Evolutionary conservation across 1,140 invertebrate species (phyloP).

Genomic region (Rhyzopertha dominica): DNA sequence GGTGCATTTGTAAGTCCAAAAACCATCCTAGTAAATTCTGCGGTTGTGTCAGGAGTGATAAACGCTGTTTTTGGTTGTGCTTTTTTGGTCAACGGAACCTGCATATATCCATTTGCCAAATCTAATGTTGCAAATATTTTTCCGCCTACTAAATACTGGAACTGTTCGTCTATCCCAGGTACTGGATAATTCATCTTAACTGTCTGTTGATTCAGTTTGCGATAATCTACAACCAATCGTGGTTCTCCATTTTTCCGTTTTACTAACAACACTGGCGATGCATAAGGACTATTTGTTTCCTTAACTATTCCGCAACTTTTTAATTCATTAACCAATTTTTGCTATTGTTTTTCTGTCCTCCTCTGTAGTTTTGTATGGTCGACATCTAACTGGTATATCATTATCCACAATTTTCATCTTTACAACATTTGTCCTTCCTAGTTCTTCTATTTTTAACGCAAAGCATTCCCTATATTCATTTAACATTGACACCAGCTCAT

Average conservation of each 20-base stretch:
- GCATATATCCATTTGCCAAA: constrained; percentile 14
- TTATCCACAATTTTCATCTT: not conserved
- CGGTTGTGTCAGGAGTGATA: constrained; percentile 42
- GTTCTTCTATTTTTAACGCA: constrained; percentile 3
- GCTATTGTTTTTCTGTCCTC: not conserved
- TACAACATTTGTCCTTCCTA: not conserved
- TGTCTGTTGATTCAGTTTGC: constrained; percentile 11
- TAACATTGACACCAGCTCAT: too few species aligned
- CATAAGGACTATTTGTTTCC: constrained; percentile 2
- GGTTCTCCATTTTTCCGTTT: constrained; percentile 10
- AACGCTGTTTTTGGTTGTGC: constrained; percentile 46
- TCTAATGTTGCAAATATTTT: too few species aligned
- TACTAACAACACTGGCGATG: constrained; percentile 3
- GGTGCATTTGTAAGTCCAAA: constrained; percentile 44
- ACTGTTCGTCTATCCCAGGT: constrained; percentile 14
- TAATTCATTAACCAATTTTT: not conserved
- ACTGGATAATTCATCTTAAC: constrained; percentile 5
- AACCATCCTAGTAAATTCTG: constrained; percentile 44
- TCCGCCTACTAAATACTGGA: constrained; percentile 8
- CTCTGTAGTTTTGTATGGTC: constrained; percentile 1
- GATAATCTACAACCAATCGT: constrained; percentile 13
- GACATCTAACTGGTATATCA: not conserved
- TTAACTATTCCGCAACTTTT: constrained; percentile 5
- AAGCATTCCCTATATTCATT: constrained; percentile 5
- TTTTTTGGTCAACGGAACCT: too few species aligned